Conservation (phyloP, 2,797 vertebrate species). For the Micromesistius poutassou region DNA sequence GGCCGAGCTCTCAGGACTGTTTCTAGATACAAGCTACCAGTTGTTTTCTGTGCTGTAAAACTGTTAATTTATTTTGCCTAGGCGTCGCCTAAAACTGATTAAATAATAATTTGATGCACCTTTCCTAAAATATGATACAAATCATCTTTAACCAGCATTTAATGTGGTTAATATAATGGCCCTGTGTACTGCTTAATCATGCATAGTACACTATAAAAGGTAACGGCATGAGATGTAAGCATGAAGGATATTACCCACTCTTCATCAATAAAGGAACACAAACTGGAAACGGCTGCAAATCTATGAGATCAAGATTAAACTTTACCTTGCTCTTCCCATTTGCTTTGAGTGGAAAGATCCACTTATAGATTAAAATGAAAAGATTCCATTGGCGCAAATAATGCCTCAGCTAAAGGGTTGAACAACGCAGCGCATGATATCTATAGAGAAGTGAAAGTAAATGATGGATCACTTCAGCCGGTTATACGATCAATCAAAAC, state of each 20-base stretch:
- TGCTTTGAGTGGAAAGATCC: background rate
- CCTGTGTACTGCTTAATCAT: background rate
- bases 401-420: too few species aligned
- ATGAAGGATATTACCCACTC: background rate
- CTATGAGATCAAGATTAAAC: background rate
- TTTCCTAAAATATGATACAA: background rate
- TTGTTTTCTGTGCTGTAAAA: too few species aligned
- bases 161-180: background rate
- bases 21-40: too few species aligned
- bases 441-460: background rate
- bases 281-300: background rate
- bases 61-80: too few species aligned
- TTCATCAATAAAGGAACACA: background rate
- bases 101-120: background rate
- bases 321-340: background rate
- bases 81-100: background rate
- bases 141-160: constrained; percentile 1
- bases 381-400: too few species aligned
- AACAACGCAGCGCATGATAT: background rate
- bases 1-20: too few species aligned
- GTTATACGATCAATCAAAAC: background rate
- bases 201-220: background rate
- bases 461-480: background rate
- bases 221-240: background rate
- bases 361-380: background rate